These are phyloP conservation scores for Sphyrna mokarran DNA, from an alignment of 2,113 vertebrate genomes.

Conservation along the genomic window DNA sequence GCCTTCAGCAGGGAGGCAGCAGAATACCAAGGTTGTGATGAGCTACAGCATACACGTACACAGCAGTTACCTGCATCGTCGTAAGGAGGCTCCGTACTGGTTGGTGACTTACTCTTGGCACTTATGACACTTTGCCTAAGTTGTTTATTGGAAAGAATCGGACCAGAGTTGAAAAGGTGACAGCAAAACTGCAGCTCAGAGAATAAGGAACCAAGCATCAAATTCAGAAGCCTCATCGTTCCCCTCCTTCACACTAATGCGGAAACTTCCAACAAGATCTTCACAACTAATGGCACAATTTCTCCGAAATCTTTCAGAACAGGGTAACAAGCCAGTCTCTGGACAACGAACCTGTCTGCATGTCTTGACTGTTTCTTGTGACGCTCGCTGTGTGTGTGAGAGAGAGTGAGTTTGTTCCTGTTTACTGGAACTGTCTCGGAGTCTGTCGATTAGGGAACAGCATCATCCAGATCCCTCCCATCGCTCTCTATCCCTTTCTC, in stretches of 20 bases:
- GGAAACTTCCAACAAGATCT: not conserved
- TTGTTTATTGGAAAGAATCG: not conserved
- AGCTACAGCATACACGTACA: not conserved
- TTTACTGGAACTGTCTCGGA: not conserved
- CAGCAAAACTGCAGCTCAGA: not conserved
- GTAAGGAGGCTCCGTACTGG: not conserved
- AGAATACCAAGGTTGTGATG: not conserved
- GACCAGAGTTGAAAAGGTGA: not conserved
- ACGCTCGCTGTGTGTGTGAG: not conserved
- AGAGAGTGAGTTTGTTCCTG: not conserved
- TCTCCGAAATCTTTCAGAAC: too few relatives aligned
- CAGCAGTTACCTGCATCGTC: not conserved
- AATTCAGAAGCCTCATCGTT: not conserved
- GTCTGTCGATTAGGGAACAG: not conserved
- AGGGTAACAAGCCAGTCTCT: too few relatives aligned
- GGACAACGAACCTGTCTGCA: not conserved
- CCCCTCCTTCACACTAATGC: not conserved
- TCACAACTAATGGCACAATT: not conserved
- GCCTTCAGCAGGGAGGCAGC: too few relatives aligned
- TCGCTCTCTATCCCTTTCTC: slow-evolving; percentile 50
- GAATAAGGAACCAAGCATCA: not conserved
- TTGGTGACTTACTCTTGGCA: not conserved
- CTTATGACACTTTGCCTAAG: not conserved
- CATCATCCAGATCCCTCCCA: slow-evolving; percentile 43
- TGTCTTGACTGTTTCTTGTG: not conserved